phyloP scores from a whole-genome alignment of 1,140 invertebrate genomes.

The Littorina saxatilis region DNA sequence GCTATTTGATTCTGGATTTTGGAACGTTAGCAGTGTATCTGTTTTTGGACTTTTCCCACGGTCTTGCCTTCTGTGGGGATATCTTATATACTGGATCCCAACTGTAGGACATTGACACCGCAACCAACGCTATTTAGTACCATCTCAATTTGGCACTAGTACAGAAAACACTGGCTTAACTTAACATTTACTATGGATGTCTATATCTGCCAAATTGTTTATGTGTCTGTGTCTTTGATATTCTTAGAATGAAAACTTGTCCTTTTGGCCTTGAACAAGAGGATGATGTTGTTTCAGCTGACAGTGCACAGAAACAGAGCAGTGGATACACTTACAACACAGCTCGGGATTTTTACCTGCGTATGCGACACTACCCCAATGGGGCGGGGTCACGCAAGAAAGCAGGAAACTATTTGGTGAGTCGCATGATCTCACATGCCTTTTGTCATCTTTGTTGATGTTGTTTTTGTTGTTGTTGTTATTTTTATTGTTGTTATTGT shows the following conservation, averaged over 20 bases:
- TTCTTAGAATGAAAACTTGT: background rate
- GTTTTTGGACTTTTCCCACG: too few species aligned
- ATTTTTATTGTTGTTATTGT: too few species aligned
- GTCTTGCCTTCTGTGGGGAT: too few species aligned
- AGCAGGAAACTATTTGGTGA: conserved; percentile 11
- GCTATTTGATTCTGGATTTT: too few species aligned
- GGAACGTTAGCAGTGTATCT: too few species aligned
- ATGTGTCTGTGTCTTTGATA: background rate
- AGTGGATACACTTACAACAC: conserved; percentile 5
- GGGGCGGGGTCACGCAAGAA: conserved; percentile 10
- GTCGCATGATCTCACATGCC: background rate
- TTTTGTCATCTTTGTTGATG: background rate
- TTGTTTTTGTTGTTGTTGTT: too few species aligned
- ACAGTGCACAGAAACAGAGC: background rate
- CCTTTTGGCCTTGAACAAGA: background rate
- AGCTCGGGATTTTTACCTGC: conserved; percentile 14
- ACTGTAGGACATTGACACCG: too few species aligned
- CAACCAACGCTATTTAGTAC: too few species aligned
- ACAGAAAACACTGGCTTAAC: too few species aligned
- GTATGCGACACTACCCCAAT: conserved; percentile 26
- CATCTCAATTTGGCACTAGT: too few species aligned
- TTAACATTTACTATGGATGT: too few species aligned
- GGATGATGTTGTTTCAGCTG: background rate
- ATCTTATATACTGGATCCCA: too few species aligned
- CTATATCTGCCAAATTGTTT: background rate